Base-by-base conservation (phyloP, 1,140 invertebrate species). In the Aricia agestis region DNA sequence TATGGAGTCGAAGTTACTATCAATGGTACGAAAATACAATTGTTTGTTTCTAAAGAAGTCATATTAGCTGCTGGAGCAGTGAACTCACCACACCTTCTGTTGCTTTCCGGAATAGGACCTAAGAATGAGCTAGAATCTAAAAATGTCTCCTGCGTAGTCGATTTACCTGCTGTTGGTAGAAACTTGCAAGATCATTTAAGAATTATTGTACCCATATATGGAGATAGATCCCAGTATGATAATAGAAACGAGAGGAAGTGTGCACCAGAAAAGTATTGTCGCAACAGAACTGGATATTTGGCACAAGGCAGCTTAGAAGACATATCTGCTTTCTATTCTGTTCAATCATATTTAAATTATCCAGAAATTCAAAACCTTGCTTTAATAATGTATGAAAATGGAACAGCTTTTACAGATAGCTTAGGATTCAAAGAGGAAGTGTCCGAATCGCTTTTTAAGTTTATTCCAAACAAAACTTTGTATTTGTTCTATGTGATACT, bases 121-220 rank as follows among this genome's bases (percentile, higher is more conserved):
- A 75, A 85, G 81, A 67, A 79, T 42, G 75, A 87, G 69, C 69
- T 84, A 17, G 63, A 81, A 73, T 74, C 77, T 10, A 70, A 87
- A 11, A 83, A 82, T 18, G 92, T 94, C 9, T 66, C 80, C 0
- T 76, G 93, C 0, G 77, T 92, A 1, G 71, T 85, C 17, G 93
- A 95, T 77, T 86, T 95, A 6, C 93, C 76, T 18, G 75, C 94
- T 25, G 95, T 96, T 1, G 95, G 95, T 0, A 78, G 93, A 32
- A 96, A 96, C 83, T 90, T 96, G 0, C 93, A 94, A 74, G 94
- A 94, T 77, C 94, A 95, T 45, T 31, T 74, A 57, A 57, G n/a
- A 25, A 61, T 80, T 11, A 77, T 78, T 25, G 66, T 84, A 6
- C 61, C 72, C 25, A 76, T 82, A 66, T 78, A 72, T 67, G 74